These are phyloP conservation scores for Campoplex nolae DNA, from an alignment of 2,888 invertebrate species.

Conservation along the genomic window DNA sequence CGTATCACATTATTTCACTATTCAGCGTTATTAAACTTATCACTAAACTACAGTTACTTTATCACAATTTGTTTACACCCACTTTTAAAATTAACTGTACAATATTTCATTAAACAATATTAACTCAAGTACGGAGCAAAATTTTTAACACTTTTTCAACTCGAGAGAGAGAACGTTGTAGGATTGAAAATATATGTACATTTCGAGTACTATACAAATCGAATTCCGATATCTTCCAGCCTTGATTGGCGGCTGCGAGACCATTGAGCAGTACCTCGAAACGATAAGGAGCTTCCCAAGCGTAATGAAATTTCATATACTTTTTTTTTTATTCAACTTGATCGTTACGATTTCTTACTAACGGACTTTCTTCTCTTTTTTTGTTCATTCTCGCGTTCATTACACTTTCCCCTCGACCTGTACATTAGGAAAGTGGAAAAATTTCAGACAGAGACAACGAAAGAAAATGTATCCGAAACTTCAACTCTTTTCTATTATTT, in stretches of 20 bases:
- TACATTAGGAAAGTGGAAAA: slow-evolving; percentile 32
- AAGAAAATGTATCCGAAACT: slow-evolving; percentile 40
- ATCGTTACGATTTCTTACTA: slow-evolving; percentile 32
- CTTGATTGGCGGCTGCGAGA: slow-evolving; percentile 73
- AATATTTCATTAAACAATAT: too few species aligned
- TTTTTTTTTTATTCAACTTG: slow-evolving; percentile 64
- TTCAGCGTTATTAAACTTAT: too few species aligned
- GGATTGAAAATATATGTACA: slow-evolving; percentile 54
- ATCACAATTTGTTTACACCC: too few species aligned
- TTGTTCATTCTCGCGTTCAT: slow-evolving; percentile 48
- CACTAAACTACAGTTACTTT: too few species aligned
- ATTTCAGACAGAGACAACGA: slow-evolving; percentile 10
- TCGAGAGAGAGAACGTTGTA: slow-evolving; percentile 71
- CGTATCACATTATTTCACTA: too few species aligned
- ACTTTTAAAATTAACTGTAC: too few species aligned
- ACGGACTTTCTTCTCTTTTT: slow-evolving; percentile 39
- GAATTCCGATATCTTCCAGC: slow-evolving; percentile 78
- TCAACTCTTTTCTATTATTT: not conserved
- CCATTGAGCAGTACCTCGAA: slow-evolving; percentile 59
- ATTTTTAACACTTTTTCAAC: too few species aligned
- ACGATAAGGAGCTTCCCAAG: slow-evolving; percentile 65
- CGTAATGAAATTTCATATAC: slow-evolving; percentile 77
- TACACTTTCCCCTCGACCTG: slow-evolving; percentile 32
- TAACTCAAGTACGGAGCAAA: too few species aligned
- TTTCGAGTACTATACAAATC: slow-evolving; percentile 73